A percentile compares a stretch with the other conserved stretches of the same genome.
phyloP scores from a whole-genome alignment of 92 coral and sea anemone species.

The Zoanthus sansibaricus region DNA sequence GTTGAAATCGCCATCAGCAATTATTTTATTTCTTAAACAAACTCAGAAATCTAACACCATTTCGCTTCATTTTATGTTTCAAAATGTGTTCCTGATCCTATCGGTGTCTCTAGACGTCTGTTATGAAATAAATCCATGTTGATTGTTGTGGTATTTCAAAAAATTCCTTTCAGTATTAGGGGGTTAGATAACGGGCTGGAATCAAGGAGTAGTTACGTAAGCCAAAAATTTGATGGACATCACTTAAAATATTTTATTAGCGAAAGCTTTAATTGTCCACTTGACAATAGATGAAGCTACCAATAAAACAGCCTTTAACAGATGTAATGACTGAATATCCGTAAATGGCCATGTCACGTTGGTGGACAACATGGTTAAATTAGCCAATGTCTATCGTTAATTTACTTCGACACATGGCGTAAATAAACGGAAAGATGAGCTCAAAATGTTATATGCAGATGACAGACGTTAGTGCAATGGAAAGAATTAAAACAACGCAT shows the following conservation, averaged over 20 bases:
- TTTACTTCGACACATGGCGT: not conserved
- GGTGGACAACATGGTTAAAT: not conserved
- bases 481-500: constrained; percentile 45
- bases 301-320: constrained; percentile 8
- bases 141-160: not conserved
- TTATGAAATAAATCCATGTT: not conserved
- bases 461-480: constrained; percentile 34
- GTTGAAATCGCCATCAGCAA: not conserved
- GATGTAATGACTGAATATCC: not conserved
- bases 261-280: constrained; percentile 23
- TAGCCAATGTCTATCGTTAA: not conserved
- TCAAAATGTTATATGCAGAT: not conserved
- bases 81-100: not conserved
- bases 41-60: not conserved
- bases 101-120: not conserved
- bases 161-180: not conserved
- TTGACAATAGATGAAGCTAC: constrained; percentile 14
- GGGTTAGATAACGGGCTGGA: not conserved
- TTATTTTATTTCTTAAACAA: not conserved
- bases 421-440: constrained; percentile 2
- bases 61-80: not conserved
- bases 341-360: constrained; percentile 4
- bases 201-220: constrained; percentile 6
- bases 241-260: constrained; percentile 26
- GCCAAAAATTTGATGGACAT: constrained; percentile 15